phyloP scores from a whole-genome alignment of 2,113 vertebrate genomes.

The Gadus chalcogrammus region DNA sequence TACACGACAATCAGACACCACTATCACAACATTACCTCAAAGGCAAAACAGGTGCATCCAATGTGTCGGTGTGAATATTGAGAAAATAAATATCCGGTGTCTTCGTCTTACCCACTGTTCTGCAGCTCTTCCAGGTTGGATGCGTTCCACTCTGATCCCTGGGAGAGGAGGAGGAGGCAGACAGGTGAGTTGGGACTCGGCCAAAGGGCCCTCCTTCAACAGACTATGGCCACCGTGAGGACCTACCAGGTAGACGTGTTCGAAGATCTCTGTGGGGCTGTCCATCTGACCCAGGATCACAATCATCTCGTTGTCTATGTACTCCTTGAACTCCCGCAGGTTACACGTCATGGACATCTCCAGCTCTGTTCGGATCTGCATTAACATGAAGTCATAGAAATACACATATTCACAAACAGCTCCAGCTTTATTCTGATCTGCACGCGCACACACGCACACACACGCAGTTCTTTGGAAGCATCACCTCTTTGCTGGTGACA shows the following conservation, averaged over 20 bases:
- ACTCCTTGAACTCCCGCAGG: slow-evolving; percentile 95
- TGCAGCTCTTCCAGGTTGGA: slow-evolving; percentile 97
- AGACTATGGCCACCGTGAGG: not conserved
- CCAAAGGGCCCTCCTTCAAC: not conserved
- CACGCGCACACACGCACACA: too few relatives aligned
- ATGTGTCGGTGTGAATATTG: not conserved
- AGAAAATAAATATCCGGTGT: slow-evolving; percentile 2
- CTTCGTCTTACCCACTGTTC: slow-evolving; percentile 84
- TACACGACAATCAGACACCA: too few relatives aligned
- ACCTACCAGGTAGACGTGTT: slow-evolving; percentile 94
- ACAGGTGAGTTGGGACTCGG: too few relatives aligned
- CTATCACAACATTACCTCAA: too few relatives aligned
- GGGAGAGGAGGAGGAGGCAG: not conserved
- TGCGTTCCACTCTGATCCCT: slow-evolving; percentile 98
- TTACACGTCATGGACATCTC: slow-evolving; percentile 99
- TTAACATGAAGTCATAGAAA: not conserved
- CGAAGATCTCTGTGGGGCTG: slow-evolving; percentile 96
- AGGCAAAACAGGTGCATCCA: too few relatives aligned
- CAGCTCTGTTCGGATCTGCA: slow-evolving; percentile 91
- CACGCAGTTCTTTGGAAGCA: not conserved
- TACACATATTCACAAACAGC: too few relatives aligned
- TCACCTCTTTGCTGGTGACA: slow-evolving; percentile 96
- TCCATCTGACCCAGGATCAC: slow-evolving; percentile 98
- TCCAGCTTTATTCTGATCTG: too few relatives aligned
- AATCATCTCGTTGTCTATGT: slow-evolving; percentile 99